phyloP scores from a whole-genome alignment of 2,888 invertebrate species.

The Myopa tessellatipennis region DNA sequence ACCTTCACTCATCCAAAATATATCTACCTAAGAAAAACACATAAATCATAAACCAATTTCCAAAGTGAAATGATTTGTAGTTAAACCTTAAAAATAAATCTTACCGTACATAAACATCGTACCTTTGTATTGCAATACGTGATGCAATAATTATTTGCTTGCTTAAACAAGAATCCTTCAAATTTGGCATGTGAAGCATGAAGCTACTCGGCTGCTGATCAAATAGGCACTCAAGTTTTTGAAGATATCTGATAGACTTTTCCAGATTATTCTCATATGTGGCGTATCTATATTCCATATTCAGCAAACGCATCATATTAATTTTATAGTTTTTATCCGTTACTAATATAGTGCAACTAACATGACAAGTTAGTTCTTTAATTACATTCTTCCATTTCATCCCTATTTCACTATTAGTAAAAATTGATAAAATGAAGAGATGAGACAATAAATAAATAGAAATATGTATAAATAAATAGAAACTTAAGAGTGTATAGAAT shows the following conservation, averaged over 20 bases:
- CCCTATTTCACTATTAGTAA: not conserved
- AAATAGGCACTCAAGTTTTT: constrained; percentile 31
- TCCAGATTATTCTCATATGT: constrained; percentile 34
- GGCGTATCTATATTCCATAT: constrained; percentile 38
- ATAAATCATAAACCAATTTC: too few species aligned
- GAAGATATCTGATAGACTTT: constrained; percentile 39
- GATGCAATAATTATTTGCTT: constrained; percentile 25
- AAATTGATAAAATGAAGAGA: not conserved
- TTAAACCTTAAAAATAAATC: too few species aligned
- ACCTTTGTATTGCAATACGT: constrained; percentile 39
- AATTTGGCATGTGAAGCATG: constrained; percentile 43
- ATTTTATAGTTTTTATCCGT: constrained; percentile 14
- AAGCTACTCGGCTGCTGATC: constrained; percentile 5
- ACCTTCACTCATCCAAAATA: too few species aligned
- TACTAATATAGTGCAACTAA: constrained; percentile 24
- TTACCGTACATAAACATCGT: not conserved
- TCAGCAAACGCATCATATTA: constrained; percentile 41
- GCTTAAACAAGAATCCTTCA: constrained; percentile 36
- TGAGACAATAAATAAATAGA: not conserved
- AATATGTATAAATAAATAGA: not conserved
- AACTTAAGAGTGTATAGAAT: not conserved
- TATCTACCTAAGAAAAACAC: too few species aligned
- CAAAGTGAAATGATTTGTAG: too few species aligned
- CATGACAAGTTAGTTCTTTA: constrained; percentile 36
- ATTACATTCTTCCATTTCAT: constrained; percentile 37